A percentile compares a stretch with the other conserved stretches of the same genome.
These are phyloP conservation scores for Hipparchia semele DNA, from an alignment of 2,888 invertebrate species.

Conservation along the genomic window DNA sequence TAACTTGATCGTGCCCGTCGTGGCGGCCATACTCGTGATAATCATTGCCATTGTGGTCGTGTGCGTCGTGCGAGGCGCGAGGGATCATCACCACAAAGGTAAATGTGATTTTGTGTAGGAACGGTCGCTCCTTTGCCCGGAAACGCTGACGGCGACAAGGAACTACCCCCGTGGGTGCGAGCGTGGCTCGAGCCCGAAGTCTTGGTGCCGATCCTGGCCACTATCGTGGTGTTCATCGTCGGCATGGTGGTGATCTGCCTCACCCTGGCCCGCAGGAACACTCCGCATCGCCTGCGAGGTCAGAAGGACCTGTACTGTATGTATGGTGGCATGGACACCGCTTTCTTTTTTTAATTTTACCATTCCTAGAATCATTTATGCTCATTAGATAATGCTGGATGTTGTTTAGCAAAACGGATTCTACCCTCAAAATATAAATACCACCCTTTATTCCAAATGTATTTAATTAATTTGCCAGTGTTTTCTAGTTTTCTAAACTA, in stretches of 20 bases:
- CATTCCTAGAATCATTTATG: background rate
- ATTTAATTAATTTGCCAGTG: too few species aligned
- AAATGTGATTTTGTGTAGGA: conserved; percentile 78
- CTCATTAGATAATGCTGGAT: background rate
- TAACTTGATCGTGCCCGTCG: conserved; percentile 96
- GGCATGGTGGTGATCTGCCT: conserved; percentile 96
- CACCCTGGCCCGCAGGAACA: conserved; percentile 91
- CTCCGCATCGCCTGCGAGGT: conserved; percentile 92
- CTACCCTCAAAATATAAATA: too few species aligned
- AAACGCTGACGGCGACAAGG: conserved; percentile 79
- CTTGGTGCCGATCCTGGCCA: conserved; percentile 94
- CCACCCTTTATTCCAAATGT: too few species aligned
- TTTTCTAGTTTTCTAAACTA: too few species aligned
- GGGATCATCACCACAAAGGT: conserved; percentile 93
- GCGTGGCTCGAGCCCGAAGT: conserved; percentile 95
- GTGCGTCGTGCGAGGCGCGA: conserved; percentile 94
- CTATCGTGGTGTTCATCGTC: conserved; percentile 94
- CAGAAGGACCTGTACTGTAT: conserved; percentile 90
- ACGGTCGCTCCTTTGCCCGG: conserved; percentile 91
- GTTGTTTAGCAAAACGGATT: too few species aligned
- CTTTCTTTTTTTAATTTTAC: conserved; percentile 54
- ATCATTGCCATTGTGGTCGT: conserved; percentile 96
- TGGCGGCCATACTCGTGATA: conserved; percentile 95
- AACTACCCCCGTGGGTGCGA: conserved; percentile 89
- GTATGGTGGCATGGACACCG: conserved; percentile 81